A percentile compares a stretch with the other conserved stretches of the same genome.
These are phyloP conservation scores for Cynopterus sphinx DNA, from an alignment of 2,797 vertebrate genomes.

Conservation along the genomic window DNA sequence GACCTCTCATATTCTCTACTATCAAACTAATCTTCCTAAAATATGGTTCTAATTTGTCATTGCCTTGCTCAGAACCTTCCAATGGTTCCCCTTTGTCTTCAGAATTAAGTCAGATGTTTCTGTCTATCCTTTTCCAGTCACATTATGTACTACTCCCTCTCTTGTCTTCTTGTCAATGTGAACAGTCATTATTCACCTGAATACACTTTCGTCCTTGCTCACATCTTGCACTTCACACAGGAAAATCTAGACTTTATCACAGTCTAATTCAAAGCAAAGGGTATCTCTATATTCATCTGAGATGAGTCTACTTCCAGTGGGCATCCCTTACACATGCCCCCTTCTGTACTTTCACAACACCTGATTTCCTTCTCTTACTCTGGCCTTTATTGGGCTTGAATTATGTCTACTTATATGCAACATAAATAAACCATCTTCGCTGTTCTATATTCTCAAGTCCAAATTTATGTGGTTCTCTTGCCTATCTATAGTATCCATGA, in stretches of 20 bases:
- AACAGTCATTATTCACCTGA: background rate
- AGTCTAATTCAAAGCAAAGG: constrained; percentile 35
- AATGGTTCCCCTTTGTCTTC: background rate
- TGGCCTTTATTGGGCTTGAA: background rate
- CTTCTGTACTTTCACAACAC: background rate
- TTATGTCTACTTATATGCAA: background rate
- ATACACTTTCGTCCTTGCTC: background rate
- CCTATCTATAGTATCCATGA: background rate
- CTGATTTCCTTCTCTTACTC: background rate
- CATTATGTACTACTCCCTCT: background rate
- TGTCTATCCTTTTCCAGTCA: background rate
- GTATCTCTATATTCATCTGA: background rate
- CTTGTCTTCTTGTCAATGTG: background rate
- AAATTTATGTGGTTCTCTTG: background rate
- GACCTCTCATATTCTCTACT: background rate
- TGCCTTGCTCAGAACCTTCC: background rate
- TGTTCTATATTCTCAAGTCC: background rate
- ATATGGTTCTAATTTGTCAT: background rate
- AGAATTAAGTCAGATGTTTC: constrained; percentile 15
- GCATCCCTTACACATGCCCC: background rate
- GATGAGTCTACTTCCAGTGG: background rate
- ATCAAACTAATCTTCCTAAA: background rate
- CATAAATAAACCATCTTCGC: background rate
- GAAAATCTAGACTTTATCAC: background rate
- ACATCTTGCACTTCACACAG: background rate